A percentile compares a stretch with the other conserved stretches of the same genome.
Conservation (phyloP, 2,888 invertebrate species). For the Hydrotaea cyrtoneurina region DNA sequence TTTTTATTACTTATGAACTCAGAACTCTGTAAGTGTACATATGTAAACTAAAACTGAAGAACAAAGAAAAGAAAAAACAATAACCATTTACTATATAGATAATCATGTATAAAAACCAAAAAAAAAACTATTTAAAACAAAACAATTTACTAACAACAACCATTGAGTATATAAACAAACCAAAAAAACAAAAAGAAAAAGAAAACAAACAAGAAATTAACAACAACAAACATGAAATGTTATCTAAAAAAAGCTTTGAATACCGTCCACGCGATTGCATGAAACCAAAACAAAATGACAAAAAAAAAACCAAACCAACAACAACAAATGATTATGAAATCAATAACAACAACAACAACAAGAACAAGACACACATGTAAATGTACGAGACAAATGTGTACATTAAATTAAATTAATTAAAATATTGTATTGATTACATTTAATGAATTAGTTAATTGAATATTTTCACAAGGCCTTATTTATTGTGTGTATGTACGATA, state of each 20-base stretch:
- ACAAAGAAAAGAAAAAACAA: constrained; percentile 41
- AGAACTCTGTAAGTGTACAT: constrained; percentile 55
- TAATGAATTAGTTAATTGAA: constrained; percentile 44
- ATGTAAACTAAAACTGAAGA: constrained; percentile 63
- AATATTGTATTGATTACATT: constrained; percentile 47
- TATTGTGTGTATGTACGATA: constrained; percentile 9
- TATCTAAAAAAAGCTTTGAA: constrained; percentile 74
- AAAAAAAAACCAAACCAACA: constrained; percentile 69
- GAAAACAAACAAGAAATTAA: constrained; percentile 21
- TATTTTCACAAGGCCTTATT: constrained; percentile 37
- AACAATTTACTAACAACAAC: constrained; percentile 32
- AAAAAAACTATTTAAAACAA: neutral
- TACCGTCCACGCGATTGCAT: constrained; percentile 73
- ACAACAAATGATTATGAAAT: constrained; percentile 22
- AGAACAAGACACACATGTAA: constrained; percentile 39
- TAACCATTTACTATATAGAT: constrained; percentile 57
- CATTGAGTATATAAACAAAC: neutral
- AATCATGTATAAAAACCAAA: constrained; percentile 60
- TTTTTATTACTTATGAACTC: constrained; percentile 48
- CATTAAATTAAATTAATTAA: constrained; percentile 39
- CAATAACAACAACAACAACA: constrained; percentile 9
- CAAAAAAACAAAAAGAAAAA: too few relatives aligned
- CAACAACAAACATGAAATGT: constrained; percentile 66
- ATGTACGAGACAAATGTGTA: neutral
- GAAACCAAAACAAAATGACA: constrained; percentile 70